Evolutionary conservation across 2,888 invertebrate species (phyloP).

Genomic region (Nemotelus pantherinus): DNA sequence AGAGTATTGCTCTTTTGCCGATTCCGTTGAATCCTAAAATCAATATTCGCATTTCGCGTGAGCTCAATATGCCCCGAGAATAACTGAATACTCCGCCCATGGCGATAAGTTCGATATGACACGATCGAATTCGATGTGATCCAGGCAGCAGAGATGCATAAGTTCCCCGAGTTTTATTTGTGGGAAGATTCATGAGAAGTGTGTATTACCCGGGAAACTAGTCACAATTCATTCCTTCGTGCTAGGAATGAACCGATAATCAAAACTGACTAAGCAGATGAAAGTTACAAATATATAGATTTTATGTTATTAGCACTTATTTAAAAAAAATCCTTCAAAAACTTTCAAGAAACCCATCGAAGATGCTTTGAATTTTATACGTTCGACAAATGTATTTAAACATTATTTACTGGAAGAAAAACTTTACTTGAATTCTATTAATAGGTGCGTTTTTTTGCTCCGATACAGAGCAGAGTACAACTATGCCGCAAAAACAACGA

Average conservation of each 20-base stretch:
- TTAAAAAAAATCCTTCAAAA: too few relatives aligned
- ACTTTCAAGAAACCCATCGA: too few relatives aligned
- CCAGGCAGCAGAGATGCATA: constrained; percentile 7
- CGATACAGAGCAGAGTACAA: too few relatives aligned
- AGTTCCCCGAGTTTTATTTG: background rate
- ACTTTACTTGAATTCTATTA: too few relatives aligned
- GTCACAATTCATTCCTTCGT: constrained; percentile 9
- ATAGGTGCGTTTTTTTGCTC: too few relatives aligned
- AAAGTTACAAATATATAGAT: too few relatives aligned
- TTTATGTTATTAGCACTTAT: too few relatives aligned
- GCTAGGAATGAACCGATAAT: constrained; percentile 3
- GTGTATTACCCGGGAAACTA: background rate
- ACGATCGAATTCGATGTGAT: background rate
- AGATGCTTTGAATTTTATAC: too few relatives aligned
- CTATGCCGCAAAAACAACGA: too few relatives aligned
- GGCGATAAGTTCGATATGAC: constrained; percentile 5
- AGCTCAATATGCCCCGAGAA: constrained; percentile 94
- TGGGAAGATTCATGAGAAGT: background rate
- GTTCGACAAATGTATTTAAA: too few relatives aligned
- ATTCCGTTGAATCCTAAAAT: constrained; percentile 98
- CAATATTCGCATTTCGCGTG: constrained; percentile 96
- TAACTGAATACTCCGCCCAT: constrained; percentile 87
- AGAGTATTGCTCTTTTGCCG: constrained; percentile 98
- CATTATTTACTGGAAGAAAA: too few relatives aligned
- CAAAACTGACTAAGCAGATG: too few relatives aligned